Base-by-base conservation (phyloP, 1,140 invertebrate species). In the Drosophila bipectinata region DNA sequence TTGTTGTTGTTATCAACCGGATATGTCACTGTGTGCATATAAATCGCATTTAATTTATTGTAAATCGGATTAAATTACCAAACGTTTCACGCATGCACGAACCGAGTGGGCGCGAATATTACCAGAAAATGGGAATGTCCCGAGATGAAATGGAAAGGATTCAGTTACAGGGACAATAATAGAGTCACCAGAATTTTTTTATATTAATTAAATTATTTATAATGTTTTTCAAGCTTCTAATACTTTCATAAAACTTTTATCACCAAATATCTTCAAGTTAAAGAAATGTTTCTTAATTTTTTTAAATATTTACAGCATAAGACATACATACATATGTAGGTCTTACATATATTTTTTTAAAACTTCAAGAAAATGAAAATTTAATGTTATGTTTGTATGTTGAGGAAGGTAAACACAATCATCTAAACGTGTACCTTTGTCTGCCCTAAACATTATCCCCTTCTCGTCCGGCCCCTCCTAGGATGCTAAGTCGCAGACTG, bases 21-120 rank as follows among this genome's bases (percentile, higher is more conserved):
- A 90, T 90, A 81, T 90, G 85, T 87, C 82, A 80, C 83, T 87
- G 78, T 90, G 79, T 79, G 78, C 87, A 85, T 82, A 90, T 90
- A 90, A 90, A 90, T 90, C 87, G 87, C 87, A 90, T 90, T 90
- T 90, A 90, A 90, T 90, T 90, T 90, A 90, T 90, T 90, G 87
- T 82, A 90, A 90, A 90, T 85, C 87, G 87, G 87, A 90, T 90
- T 90, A 90, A 79, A 82, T 90, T 90, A 90, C 87, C 81, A 90
- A 88, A 88, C 88, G 83, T 88, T 79, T 71, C 83, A 84, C 81
- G 81, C 82, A 84, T 76, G 54, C 76, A 48, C 59, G 52, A 48
- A 66, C 39, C 48, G 53, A 45, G 39, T 34, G 41, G 41, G 14
- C 41, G 41, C 41, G 41, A 9, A 44, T 44, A 44, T 44, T 44